These are phyloP conservation scores for Thumatha senex DNA, from an alignment of 2,888 invertebrate genomes.

Conservation along the genomic window DNA sequence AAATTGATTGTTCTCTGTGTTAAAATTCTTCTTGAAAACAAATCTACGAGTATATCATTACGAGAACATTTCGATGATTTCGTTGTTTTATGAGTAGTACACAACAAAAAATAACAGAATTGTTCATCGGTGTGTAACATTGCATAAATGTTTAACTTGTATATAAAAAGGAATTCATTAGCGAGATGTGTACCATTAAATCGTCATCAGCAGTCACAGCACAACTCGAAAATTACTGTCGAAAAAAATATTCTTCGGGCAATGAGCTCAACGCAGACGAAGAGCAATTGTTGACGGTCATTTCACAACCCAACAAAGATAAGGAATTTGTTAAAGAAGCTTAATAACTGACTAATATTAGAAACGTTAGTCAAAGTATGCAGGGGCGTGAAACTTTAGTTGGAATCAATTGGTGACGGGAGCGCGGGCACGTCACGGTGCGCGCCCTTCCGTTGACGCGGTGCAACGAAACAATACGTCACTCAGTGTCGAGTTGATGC, in stretches of 20 bases:
- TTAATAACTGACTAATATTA: slow-evolving; percentile 31
- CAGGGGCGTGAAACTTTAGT: slow-evolving; percentile 62
- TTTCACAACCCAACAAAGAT: slow-evolving; percentile 23
- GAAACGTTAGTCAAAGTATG: slow-evolving; percentile 50
- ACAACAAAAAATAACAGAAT: neutral
- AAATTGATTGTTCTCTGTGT: too few relatives aligned
- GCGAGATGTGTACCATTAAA: neutral
- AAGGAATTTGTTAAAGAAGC: slow-evolving; percentile 32
- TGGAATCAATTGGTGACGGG: slow-evolving; percentile 69
- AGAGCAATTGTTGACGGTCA: slow-evolving; percentile 16
- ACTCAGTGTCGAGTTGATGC: slow-evolving; percentile 13
- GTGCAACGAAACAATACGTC: slow-evolving; percentile 17
- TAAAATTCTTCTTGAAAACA: too few relatives aligned
- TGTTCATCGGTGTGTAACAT: neutral
- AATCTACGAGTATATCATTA: too few relatives aligned
- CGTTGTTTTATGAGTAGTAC: too few relatives aligned
- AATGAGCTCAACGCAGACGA: slow-evolving; percentile 2
- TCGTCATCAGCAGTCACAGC: neutral
- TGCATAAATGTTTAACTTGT: neutral
- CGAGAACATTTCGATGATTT: too few relatives aligned
- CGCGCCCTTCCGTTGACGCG: slow-evolving; percentile 27
- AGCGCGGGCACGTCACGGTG: slow-evolving; percentile 58
- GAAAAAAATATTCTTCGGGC: neutral
- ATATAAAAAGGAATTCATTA: neutral
- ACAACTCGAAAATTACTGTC: neutral